Evolutionary conservation across 2,888 invertebrate species (phyloP).

Genomic region (Mycalesis mineus): DNA sequence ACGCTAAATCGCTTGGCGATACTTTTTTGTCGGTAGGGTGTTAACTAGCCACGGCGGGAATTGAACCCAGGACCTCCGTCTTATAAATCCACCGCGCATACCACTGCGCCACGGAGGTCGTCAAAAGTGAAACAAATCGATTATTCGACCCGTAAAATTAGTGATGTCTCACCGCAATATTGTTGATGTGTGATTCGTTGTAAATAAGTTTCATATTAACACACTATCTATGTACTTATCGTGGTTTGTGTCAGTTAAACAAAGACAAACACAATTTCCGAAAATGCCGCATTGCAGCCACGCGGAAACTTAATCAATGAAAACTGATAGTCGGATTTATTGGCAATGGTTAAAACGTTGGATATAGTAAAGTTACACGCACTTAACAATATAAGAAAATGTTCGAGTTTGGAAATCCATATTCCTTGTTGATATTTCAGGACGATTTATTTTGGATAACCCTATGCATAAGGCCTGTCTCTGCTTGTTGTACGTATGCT

Average conservation of each 20-base stretch:
- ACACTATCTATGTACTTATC: slow-evolving; percentile 1
- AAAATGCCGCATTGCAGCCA: slow-evolving; percentile 29
- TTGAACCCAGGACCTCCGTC: no score
- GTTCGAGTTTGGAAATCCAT: neutral
- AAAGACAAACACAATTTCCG: slow-evolving; percentile 23
- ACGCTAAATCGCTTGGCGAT: no score
- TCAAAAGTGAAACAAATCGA: neutral
- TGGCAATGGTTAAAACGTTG: neutral
- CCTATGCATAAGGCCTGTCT: no score
- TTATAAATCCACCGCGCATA: no score
- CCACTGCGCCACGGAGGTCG: no score
- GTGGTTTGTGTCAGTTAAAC: slow-evolving; percentile 10
- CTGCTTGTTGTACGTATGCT: no score
- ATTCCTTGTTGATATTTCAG: neutral
- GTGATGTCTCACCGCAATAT: neutral
- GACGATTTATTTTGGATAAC: neutral
- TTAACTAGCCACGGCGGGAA: no score
- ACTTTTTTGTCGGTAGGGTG: no score
- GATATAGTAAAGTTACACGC: neutral
- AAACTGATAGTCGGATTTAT: slow-evolving; percentile 15
- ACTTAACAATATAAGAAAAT: neutral
- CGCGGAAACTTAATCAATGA: slow-evolving; percentile 25
- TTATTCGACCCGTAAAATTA: no score
- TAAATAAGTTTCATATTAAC: slow-evolving; percentile 2
- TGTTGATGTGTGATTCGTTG: neutral